These are phyloP conservation scores for Hylaea fasciaria DNA, from an alignment of 2,888 invertebrate species.

Conservation along the genomic window DNA sequence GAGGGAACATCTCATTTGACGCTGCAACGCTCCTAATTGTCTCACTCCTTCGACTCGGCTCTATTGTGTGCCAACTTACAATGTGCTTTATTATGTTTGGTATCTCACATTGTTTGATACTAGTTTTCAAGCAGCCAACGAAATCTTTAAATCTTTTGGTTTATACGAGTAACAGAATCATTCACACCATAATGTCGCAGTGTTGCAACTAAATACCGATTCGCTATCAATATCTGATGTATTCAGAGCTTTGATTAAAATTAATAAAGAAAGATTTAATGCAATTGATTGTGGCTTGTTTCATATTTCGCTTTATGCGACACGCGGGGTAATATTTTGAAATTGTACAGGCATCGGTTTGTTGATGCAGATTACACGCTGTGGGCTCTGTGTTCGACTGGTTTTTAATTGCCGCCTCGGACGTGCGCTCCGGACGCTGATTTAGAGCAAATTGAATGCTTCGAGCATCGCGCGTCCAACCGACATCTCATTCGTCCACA, in stretches of 20 bases:
- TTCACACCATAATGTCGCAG: slow-evolving; percentile 9
- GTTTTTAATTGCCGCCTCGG: slow-evolving; percentile 69
- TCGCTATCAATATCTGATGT: slow-evolving; percentile 35
- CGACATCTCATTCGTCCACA: slow-evolving; percentile 64
- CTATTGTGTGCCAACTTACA: slow-evolving; percentile 63
- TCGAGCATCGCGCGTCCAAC: slow-evolving; percentile 55
- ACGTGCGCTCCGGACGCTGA: slow-evolving; percentile 62
- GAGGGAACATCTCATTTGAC: slow-evolving; percentile 78
- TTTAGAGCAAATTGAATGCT: slow-evolving; percentile 77
- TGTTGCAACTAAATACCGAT: slow-evolving; percentile 22
- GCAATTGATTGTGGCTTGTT: slow-evolving; percentile 47
- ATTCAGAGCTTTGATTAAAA: slow-evolving; percentile 26
- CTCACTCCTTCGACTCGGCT: slow-evolving; percentile 64
- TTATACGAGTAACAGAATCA: slow-evolving; percentile 8
- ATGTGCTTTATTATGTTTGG: slow-evolving; percentile 50
- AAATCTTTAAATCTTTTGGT: slow-evolving; percentile 33
- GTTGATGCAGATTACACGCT: slow-evolving; percentile 70
- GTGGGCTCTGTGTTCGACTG: slow-evolving; percentile 58
- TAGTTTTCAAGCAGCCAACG: slow-evolving; percentile 29
- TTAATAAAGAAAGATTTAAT: slow-evolving; percentile 43
- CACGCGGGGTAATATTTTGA: slow-evolving; percentile 52
- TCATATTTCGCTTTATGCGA: slow-evolving; percentile 45
- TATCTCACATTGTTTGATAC: slow-evolving; percentile 41
- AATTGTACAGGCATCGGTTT: slow-evolving; percentile 59
- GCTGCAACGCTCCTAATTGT: slow-evolving; percentile 79